Base-by-base conservation (phyloP, 2,888 invertebrate species). In the Oxytorus armatus region DNA sequence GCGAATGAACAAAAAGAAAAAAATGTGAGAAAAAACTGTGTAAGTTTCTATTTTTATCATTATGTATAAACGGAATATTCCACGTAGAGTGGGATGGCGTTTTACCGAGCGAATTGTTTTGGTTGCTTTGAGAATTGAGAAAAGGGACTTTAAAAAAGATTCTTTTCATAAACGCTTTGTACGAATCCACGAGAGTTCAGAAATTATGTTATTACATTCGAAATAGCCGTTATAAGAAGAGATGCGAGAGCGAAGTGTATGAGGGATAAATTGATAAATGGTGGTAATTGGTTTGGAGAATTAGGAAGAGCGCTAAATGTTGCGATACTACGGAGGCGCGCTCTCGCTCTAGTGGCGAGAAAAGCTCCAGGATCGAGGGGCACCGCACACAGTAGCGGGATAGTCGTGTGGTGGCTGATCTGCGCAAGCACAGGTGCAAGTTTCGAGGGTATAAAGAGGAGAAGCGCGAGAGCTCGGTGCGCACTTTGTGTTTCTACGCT, bases 391-490 rank as follows among this genome's bases (percentile, higher is more conserved):
- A 55, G 18, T 29, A 47, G 47, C 44, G 33, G 57, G 33, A 47
- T 36, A 61, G 66, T n/a, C 77, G 55, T 57, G 75, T 55, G 36
- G 53, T 69, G 14, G 76, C 51, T 63, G 80, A 79, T 84, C 83
- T 89, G 89, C 89, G 89, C 89, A 89, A 88, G 89, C 88, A 89
- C 89, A 89, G 88, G 89, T 89, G 86, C 86, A 88, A 88, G 86
- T 88, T 74, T 88, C 87, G 88, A 85, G 87, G 88, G 88, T 89
- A 89, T 89, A 89, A 89, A 89, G 88, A 86, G 88, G 86, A 86
- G 89, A 86, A 87, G 88, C 88, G 83, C 86, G 85, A 82, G 86
- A 87, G 84, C 86, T 82, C 86, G 83, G 86, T 87, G 88, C 88
- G 88, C 89, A 89, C 86, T 89, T 89, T 89, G 88, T 89, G 88